Evolutionary conservation across 2,888 invertebrate genomes (phyloP), one percentile per base, ranked within the genome.

Genomic region (Oegoconia quadripuncta): DNA sequence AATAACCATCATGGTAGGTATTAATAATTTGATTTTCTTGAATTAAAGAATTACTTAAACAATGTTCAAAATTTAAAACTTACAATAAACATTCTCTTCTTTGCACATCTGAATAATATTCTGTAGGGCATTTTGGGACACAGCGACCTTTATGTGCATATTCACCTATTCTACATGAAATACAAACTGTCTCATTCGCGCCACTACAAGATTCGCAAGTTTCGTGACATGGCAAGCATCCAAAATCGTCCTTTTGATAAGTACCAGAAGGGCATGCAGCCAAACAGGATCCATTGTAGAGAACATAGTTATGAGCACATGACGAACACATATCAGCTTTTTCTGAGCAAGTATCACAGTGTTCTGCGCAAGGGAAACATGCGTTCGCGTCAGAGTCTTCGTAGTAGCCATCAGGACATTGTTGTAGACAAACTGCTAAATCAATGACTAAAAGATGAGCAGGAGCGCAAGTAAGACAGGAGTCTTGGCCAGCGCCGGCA

Each of bases 321-420:
- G 94, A 94, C 11, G 94, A 93, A 66, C 97, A 97, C 74, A 93
- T 92, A 64, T 95, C 94, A 2, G 95, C 93, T 45, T 93, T 91
- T 59, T 95, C 94, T 50, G 94, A 92, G 58, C 96, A 96, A 39
- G 94, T 94, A 32, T 93, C 94, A 65, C 97, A 96, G 69, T 96
- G 95, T 16, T 95, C 93, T 38, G 94, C 94, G 69, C 97, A 97
- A 1, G 95, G 94, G 32, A 93, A 92, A 71, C 97, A 97, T 0
- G 95, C 93, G 60, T 91, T 92, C 40, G 94, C 92, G 46, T 92
- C 92, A 12, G 90, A 88, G 67, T 93, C 94, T 86, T 95, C 94
- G 65, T 93, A 96, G 69, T 96, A 97, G 27, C 95, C 95, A 61
- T 95, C 95, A 0, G 95, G 95, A 65, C 96, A 97, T 58, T 93